Base-by-base conservation (phyloP, 2,797 vertebrate species). In the Oreochromis mossambicus region DNA sequence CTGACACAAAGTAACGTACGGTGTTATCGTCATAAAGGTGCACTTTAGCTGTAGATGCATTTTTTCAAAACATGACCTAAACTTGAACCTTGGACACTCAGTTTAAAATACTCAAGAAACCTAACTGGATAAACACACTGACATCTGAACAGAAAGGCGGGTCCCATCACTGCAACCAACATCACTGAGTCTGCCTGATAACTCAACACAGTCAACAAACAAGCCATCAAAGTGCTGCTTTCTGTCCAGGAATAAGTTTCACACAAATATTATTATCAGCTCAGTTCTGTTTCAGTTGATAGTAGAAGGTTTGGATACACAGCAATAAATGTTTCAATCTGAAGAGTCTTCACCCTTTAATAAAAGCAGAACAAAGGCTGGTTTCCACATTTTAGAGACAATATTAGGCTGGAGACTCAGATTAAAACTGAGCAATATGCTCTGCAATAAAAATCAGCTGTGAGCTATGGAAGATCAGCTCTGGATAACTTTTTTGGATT, bases 1-100 rank as follows among this genome's bases (percentile, higher is more conserved):
- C n/a, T 24, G 61, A 66, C n/a, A 14, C 61, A 14, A 41, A 66
- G 36, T 41, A 41, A 36, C 3, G 7, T 9, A 24, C 7, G 1
- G 4, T 8, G 34, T 41, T 7, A 8, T 21, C 34, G 19, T 8
- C 19, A 2, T 41, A 66, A 66, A 66, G 0, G 0, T 38, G n/a
- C 34, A 13, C 34, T 66, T 21, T 8, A 38, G 34, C 34, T 38
- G 34, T 13, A 38, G 34, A 38, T 38, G 19, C 19, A 66, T 38
- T 66, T 8, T 66, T 66, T 2, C 4, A 0, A 61, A n/a, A 36
- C 58, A 36, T 4, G 43, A 6, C 41, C 12, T 41, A 41, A 41
- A 41, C 10, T 12, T 41, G 38, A 41, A 41, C 38, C 38, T 12
- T 41, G 38, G 11, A 12, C 29, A 61, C 1, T 61, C 9, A 1